Percentiles rank a stretch among this genome's conserved stretches.
These are phyloP conservation scores for Lepidurus couesii DNA, from an alignment of 1,140 invertebrate genomes.

Conservation along the genomic window DNA sequence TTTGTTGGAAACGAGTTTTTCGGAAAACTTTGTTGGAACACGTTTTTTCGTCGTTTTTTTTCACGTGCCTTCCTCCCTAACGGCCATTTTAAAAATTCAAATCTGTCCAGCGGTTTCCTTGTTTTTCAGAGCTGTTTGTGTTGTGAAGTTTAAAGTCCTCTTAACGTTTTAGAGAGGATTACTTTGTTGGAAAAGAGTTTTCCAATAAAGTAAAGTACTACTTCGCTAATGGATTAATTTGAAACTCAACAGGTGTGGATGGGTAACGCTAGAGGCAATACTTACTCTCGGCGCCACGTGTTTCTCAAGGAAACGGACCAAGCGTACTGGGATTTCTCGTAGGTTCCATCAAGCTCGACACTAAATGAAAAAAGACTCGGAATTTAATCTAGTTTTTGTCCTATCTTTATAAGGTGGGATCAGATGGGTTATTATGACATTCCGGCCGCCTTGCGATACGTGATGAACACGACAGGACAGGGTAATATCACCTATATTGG, in stretches of 20 bases:
- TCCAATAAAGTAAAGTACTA: too few species aligned
- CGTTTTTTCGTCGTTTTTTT: too few species aligned
- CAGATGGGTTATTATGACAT: conserved; percentile 54
- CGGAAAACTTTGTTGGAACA: too few species aligned
- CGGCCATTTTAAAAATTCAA: too few species aligned
- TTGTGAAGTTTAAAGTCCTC: too few species aligned
- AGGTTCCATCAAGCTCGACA: conserved; percentile 29
- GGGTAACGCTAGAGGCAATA: conserved; percentile 60
- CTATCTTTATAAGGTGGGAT: conserved; percentile 54
- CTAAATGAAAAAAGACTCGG: too few species aligned
- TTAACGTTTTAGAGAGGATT: too few species aligned
- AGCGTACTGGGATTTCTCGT: conserved; percentile 68
- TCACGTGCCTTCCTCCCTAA: too few species aligned
- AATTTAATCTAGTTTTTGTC: background rate
- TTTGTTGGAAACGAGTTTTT: too few species aligned
- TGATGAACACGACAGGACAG: conserved; percentile 39
- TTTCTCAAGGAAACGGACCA: conserved; percentile 46
- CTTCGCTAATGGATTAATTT: background rate
- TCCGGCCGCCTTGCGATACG: conserved; percentile 51
- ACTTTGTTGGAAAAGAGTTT: too few species aligned
- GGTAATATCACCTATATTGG: conserved; percentile 51
- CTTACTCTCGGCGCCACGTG: conserved; percentile 54
- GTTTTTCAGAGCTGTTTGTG: too few species aligned
- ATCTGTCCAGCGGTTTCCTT: too few species aligned
- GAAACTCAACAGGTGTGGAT: conserved; percentile 58